Conservation (phyloP, 2,797 vertebrate species). For the Pipistrellus pygmaeus region DNA sequence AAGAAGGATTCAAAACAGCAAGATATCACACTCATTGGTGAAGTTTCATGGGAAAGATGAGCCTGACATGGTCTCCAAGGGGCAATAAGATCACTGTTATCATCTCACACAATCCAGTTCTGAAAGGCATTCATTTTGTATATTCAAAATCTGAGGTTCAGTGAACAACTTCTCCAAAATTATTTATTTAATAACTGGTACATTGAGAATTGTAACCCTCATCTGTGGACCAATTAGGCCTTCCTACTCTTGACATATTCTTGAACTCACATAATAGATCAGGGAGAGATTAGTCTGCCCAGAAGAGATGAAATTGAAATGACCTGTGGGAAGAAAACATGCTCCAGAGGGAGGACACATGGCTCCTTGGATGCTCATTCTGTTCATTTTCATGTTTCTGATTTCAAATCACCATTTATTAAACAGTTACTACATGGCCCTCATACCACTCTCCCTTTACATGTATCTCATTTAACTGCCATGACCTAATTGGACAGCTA, state of each 20-base stretch:
- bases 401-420: background rate
- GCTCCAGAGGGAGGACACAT: background rate
- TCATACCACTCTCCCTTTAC: background rate
- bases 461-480: background rate
- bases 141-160: conserved; percentile 29
- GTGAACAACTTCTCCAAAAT: background rate
- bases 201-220: background rate
- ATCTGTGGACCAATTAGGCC: background rate
- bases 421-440: background rate
- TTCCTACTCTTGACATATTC: background rate
- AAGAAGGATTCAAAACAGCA: background rate
- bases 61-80: background rate
- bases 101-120: background rate
- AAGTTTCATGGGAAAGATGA: background rate
- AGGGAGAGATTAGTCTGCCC: background rate
- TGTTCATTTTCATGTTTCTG: conserved; percentile 36
- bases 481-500: conserved; percentile 26
- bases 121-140: background rate
- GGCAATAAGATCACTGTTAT: background rate
- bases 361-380: background rate
- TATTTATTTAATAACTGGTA: background rate
- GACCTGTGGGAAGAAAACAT: background rate
- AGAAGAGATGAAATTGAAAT: background rate
- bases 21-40: background rate
- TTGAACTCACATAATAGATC: background rate